Evolutionary conservation across 1,140 invertebrate genomes (phyloP).

Genomic region (Pseudomyrmex dendroicus): DNA sequence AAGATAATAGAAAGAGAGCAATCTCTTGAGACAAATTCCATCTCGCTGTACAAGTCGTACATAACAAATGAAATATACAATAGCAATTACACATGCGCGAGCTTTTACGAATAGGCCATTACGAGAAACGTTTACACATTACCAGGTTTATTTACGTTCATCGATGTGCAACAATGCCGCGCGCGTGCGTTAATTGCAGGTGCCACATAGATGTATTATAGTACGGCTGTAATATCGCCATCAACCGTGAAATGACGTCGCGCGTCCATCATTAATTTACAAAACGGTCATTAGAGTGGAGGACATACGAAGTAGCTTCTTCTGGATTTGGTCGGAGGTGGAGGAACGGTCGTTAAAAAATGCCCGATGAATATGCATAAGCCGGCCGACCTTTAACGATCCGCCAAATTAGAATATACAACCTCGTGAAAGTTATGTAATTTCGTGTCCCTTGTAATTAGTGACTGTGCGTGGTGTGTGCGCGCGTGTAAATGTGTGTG

Average conservation of each 20-base stretch:
- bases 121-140: constrained; percentile 57
- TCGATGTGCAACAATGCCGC: constrained; percentile 67
- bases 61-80: constrained; percentile 60
- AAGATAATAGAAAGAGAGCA: constrained; percentile 1
- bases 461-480: constrained; percentile 56
- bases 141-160: constrained; percentile 67
- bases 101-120: constrained; percentile 38
- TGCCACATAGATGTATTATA: constrained; percentile 64
- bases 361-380: constrained; percentile 74
- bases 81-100: constrained; percentile 60
- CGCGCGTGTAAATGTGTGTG: background rate
- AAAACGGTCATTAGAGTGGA: constrained; percentile 68
- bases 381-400: constrained; percentile 72
- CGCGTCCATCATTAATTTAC: constrained; percentile 70
- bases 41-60: constrained; percentile 28
- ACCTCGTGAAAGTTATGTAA: constrained; percentile 73
- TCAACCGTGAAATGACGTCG: constrained; percentile 60
- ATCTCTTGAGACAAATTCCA: constrained; percentile 52
- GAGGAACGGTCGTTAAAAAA: constrained; percentile 66
- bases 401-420: constrained; percentile 75
- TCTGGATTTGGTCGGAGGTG: constrained; percentile 30
- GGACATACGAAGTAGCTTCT: constrained; percentile 56
- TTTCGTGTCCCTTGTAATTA: constrained; percentile 72
- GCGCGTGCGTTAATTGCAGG: constrained; percentile 70
- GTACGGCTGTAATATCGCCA: constrained; percentile 44